Evolutionary conservation across 2,797 vertebrate genomes (phyloP).

Genomic region (Dermochelys coriacea): DNA sequence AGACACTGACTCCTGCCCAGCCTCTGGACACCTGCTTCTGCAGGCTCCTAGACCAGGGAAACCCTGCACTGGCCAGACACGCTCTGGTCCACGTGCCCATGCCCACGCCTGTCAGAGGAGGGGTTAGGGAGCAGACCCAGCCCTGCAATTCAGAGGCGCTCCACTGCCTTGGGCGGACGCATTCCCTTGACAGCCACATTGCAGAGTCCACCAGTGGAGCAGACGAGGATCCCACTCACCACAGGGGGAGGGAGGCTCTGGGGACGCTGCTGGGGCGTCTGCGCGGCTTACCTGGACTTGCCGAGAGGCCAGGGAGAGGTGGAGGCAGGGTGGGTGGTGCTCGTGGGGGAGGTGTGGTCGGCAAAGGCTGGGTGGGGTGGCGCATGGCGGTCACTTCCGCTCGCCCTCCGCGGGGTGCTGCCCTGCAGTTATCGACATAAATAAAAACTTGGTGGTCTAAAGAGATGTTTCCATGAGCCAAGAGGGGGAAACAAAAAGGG

Average conservation of each 20-base stretch:
- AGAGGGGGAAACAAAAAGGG: slow-evolving; percentile 82
- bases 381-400: slow-evolving; percentile 86
- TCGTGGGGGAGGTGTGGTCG: slow-evolving; percentile 83
- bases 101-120: background rate
- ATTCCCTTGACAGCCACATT: too few species aligned
- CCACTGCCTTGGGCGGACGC: background rate
- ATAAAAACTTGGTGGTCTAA: slow-evolving; percentile 99
- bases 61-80: too few species aligned
- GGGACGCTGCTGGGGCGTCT: background rate
- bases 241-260: too few species aligned
- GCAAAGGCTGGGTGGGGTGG: slow-evolving; percentile 82
- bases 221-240: too few species aligned
- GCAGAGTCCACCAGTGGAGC: too few species aligned
- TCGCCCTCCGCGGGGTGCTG: slow-evolving; percentile 88
- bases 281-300: slow-evolving; percentile 72
- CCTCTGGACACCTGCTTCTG: background rate
- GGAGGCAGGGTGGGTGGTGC: slow-evolving; percentile 79
- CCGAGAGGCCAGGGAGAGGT: slow-evolving; percentile 68
- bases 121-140: background rate
- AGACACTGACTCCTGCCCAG: background rate
- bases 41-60: background rate
- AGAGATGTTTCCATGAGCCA: slow-evolving; percentile 87
- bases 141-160: background rate
- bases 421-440: slow-evolving; percentile 99
- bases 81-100: too few species aligned